Percentiles rank a stretch among this genome's conserved stretches.
These are phyloP conservation scores for Blastomussa wellsi DNA, from an alignment of 92 coral and sea anemone genomes.

Conservation along the genomic window DNA sequence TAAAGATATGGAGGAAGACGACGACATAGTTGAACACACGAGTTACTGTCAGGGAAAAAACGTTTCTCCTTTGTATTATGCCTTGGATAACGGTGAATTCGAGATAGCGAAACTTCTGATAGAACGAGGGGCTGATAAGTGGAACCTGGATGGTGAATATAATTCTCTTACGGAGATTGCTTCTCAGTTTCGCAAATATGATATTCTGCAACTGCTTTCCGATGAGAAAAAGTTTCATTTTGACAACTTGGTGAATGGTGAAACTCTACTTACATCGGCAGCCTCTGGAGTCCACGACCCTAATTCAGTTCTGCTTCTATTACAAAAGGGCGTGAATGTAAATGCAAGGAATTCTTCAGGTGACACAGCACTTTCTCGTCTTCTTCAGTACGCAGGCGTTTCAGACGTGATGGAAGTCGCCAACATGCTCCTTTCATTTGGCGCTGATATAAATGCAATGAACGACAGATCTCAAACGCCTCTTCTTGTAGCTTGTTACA, in stretches of 20 bases:
- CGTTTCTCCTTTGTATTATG: neutral
- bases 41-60: neutral
- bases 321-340: constrained; percentile 18
- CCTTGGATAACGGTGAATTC: neutral
- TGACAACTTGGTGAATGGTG: neutral
- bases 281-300: neutral
- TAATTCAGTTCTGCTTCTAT: neutral
- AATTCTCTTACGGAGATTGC: neutral
- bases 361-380: neutral
- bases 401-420: neutral
- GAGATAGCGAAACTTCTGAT: constrained; percentile 9
- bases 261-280: neutral
- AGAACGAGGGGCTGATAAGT: constrained; percentile 29
- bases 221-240: neutral
- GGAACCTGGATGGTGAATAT: neutral
- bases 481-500: neutral
- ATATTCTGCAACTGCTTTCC: neutral
- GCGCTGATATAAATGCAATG: neutral
- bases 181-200: neutral
- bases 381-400: neutral
- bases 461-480: neutral
- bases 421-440: neutral
- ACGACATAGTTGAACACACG: neutral
- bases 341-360: neutral
- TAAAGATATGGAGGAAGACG: neutral